Percentiles rank a stretch among this genome's conserved stretches.
Conservation (phyloP, 1,140 invertebrate genomes). For the Linepithema humile region DNA sequence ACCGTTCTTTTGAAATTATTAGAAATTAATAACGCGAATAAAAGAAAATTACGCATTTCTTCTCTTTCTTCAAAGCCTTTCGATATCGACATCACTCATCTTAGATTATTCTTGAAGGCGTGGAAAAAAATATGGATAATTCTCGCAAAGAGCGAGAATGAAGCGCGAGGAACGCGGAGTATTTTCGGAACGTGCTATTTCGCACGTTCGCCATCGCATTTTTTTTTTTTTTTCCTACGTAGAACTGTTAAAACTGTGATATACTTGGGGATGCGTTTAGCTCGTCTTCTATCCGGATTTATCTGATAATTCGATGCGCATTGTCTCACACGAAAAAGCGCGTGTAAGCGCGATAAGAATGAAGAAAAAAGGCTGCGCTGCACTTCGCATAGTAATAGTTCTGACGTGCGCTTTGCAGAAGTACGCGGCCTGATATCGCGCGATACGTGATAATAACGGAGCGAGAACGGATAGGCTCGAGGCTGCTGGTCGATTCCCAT, state of each 20-base stretch:
- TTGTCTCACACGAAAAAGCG: too few relatives aligned
- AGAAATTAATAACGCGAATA: not conserved
- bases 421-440: not conserved
- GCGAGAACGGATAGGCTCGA: not conserved
- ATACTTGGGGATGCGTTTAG: not conserved
- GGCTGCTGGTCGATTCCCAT: conserved; percentile 47
- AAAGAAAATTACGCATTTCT: not conserved
- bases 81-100: not conserved
- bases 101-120: not conserved
- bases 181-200: not conserved
- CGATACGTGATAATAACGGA: conserved; percentile 53
- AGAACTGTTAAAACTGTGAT: not conserved
- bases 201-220: not conserved
- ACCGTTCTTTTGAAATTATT: not conserved
- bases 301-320: not conserved
- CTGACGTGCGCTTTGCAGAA: not conserved
- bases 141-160: not conserved
- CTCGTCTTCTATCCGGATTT: not conserved
- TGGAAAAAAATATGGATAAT: not conserved
- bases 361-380: not conserved
- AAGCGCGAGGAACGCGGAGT: not conserved
- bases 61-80: not conserved
- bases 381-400: not conserved
- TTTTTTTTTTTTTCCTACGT: not conserved
- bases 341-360: not conserved